phyloP scores from a whole-genome alignment of 2,797 vertebrate species.

The Silurus lanzhouensis region DNA sequence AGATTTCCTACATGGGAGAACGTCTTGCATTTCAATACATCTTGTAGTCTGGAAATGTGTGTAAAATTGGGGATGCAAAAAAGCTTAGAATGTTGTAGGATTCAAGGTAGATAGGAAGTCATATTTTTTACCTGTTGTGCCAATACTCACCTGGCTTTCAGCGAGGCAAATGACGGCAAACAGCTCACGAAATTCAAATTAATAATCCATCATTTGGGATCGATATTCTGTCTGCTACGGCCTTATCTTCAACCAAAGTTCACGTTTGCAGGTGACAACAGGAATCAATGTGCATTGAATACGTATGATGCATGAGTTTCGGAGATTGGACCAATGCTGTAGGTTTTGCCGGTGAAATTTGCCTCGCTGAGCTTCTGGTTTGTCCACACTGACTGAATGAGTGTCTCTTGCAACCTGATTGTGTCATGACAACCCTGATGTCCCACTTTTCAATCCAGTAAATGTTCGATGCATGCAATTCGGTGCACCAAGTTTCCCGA shows the following conservation, averaged over 20 bases:
- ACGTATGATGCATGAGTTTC: not conserved
- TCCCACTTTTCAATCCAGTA: conserved; percentile 39
- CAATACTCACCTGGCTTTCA: conserved; percentile 43
- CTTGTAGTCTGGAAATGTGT: conserved; percentile 28
- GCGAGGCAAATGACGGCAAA: conserved; percentile 44
- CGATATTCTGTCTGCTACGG: not conserved
- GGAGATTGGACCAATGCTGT: not conserved
- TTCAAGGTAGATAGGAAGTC: conserved; percentile 20
- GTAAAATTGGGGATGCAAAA: not conserved
- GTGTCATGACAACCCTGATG: conserved; percentile 51
- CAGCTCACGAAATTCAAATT: not conserved
- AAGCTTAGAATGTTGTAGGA: not conserved
- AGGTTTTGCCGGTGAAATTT: conserved; percentile 47
- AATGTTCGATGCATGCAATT: conserved; percentile 52
- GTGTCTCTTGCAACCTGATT: conserved; percentile 48
- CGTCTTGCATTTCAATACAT: not conserved
- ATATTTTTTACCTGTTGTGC: conserved; percentile 40
- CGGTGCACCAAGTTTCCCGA: conserved; percentile 45
- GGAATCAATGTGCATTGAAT: not conserved
- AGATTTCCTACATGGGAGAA: not conserved
- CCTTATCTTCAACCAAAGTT: conserved; percentile 7
- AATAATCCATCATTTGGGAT: not conserved
- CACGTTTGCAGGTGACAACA: conserved; percentile 7
- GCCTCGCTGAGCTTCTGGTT: conserved; percentile 52
- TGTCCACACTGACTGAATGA: conserved; percentile 52